phyloP scores from a whole-genome alignment of 2,888 invertebrate species.

The Pterostichus niger region DNA sequence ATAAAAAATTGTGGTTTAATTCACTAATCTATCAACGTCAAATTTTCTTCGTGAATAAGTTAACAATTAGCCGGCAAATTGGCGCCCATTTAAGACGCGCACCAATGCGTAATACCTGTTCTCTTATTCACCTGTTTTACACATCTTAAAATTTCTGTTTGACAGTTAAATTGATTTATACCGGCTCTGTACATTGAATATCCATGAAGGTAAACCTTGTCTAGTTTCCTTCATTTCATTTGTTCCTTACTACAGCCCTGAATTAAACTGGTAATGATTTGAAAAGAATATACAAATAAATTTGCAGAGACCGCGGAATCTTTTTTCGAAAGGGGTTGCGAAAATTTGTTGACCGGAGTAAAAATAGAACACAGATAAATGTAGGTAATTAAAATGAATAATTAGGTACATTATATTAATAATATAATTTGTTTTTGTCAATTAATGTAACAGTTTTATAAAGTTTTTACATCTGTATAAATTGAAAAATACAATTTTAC shows the following conservation, averaged over 20 bases:
- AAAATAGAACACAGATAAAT: too few relatives aligned
- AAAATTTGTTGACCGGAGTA: too few relatives aligned
- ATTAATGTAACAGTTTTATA: too few relatives aligned
- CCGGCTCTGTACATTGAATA: neutral
- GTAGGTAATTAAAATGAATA: too few relatives aligned
- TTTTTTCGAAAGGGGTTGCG: too few relatives aligned
- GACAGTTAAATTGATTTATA: slow-evolving; percentile 28
- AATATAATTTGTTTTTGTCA: too few relatives aligned
- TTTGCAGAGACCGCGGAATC: too few relatives aligned
- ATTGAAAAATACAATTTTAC: too few relatives aligned
- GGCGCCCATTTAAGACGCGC: slow-evolving; percentile 37
- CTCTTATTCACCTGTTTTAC: slow-evolving; percentile 6
- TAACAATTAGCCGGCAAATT: slow-evolving; percentile 38
- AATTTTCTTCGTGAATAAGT: slow-evolving; percentile 10
- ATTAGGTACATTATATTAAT: too few relatives aligned
- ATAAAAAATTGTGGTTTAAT: neutral
- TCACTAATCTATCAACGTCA: neutral
- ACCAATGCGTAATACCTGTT: slow-evolving; percentile 41
- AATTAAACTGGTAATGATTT: too few relatives aligned
- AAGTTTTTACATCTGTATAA: too few relatives aligned
- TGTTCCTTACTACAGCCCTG: slow-evolving; percentile 22
- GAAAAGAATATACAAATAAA: too few relatives aligned
- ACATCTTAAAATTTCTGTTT: slow-evolving; percentile 25
- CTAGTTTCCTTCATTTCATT: neutral
- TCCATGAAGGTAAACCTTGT: slow-evolving; percentile 43